Conservation (phyloP, 1,140 invertebrate genomes). For the Drosophila mauritiana region DNA sequence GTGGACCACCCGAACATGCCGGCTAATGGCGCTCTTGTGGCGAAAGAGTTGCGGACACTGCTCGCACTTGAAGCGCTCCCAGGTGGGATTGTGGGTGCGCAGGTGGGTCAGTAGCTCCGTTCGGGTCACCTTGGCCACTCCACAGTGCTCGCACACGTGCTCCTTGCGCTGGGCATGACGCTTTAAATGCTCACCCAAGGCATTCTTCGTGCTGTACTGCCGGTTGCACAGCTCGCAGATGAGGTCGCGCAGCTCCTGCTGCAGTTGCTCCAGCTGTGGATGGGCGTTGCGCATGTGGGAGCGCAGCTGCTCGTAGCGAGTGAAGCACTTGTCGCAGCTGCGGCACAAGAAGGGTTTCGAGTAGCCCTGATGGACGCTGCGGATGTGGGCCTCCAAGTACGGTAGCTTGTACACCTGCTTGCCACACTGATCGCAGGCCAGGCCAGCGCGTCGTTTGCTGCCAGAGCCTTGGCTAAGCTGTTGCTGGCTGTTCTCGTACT, state of each 20-base stretch:
- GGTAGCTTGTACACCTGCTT: conserved; percentile 77
- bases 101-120: conserved; percentile 74
- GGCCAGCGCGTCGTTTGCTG: conserved; percentile 24
- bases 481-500: neutral
- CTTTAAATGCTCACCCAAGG: conserved; percentile 68
- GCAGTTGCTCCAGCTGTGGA: conserved; percentile 37
- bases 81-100: conserved; percentile 73
- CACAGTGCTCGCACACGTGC: conserved; percentile 73
- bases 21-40: conserved; percentile 75
- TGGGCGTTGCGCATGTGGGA: conserved; percentile 68
- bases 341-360: conserved; percentile 71
- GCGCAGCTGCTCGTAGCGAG: conserved; percentile 74
- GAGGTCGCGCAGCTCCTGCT: conserved; percentile 44
- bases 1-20: conserved; percentile 74
- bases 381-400: conserved; percentile 76
- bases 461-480: neutral
- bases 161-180: conserved; percentile 71
- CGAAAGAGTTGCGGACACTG: conserved; percentile 76
- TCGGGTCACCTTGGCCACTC: conserved; percentile 74
- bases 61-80: conserved; percentile 76
- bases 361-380: conserved; percentile 72
- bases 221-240: conserved; percentile 67
- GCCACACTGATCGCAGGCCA: conserved; percentile 71
- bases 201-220: conserved; percentile 74
- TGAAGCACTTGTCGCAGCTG: conserved; percentile 68